These are phyloP conservation scores for Phoxinus dragarum DNA, from an alignment of 2,797 vertebrate genomes.

Conservation along the genomic window DNA sequence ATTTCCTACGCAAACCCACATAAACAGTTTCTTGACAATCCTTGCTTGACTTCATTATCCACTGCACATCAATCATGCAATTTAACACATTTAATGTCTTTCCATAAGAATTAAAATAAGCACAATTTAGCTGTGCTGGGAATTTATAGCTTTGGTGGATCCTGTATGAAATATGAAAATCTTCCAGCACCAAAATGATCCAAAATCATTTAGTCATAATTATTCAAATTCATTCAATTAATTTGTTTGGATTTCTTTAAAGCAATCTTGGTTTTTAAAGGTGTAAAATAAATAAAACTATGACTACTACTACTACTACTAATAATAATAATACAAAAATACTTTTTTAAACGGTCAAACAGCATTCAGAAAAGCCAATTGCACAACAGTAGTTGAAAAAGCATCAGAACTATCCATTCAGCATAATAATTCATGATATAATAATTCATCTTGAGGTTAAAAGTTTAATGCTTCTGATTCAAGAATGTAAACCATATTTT, in stretches of 20 bases:
- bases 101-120: conserved; percentile 38
- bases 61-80: conserved; percentile 16
- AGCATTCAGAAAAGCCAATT: background rate
- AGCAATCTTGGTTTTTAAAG: background rate
- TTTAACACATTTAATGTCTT: conserved; percentile 22
- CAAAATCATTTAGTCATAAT: background rate
- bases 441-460: conserved; percentile 14
- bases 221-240: background rate
- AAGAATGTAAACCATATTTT: conserved; percentile 9
- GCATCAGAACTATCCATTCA: too few relatives aligned
- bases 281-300: background rate
- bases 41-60: conserved; percentile 43
- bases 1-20: conserved; percentile 27
- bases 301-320: background rate
- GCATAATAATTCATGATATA: background rate
- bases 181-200: background rate
- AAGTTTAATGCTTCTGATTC: background rate
- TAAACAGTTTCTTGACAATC: conserved; percentile 34
- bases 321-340: background rate
- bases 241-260: background rate
- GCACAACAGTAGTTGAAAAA: background rate
- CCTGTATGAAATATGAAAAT: background rate
- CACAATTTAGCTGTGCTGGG: background rate
- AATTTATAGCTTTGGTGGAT: conserved; percentile 20
- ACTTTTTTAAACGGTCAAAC: background rate